Evolutionary conservation across 2,797 vertebrate species (phyloP).

Genomic region (Stomatorhinus walkeri): DNA sequence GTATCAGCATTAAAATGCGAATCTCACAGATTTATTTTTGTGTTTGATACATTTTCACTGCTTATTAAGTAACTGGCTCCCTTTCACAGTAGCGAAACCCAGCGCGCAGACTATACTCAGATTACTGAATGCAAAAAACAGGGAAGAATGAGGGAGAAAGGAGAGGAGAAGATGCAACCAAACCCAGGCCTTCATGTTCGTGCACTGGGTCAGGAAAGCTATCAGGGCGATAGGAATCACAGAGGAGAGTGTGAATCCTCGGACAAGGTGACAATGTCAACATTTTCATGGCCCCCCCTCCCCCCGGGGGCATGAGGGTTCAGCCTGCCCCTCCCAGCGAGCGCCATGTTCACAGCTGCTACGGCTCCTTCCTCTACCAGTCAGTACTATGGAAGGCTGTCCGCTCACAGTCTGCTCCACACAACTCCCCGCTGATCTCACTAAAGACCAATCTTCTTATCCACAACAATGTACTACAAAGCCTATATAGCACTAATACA

Average conservation of each 20-base stretch:
- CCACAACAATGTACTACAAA: not conserved
- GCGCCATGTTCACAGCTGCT: not conserved
- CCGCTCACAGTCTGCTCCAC: not conserved
- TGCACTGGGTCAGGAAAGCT: not conserved
- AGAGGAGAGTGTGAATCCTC: conserved; percentile 24
- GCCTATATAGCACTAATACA: not conserved
- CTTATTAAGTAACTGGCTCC: not conserved
- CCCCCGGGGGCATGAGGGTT: not conserved
- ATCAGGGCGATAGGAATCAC: not conserved
- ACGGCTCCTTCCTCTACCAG: not conserved
- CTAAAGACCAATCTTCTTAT: not conserved
- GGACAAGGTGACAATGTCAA: conserved; percentile 20
- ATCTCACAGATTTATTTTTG: not conserved
- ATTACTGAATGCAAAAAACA: not conserved
- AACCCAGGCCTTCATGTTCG: not conserved
- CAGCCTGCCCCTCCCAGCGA: not conserved
- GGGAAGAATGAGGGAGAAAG: not conserved
- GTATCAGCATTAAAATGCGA: not conserved
- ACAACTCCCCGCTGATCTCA: not conserved
- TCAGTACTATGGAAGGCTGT: not conserved
- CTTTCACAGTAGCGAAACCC: not conserved
- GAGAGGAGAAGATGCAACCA: not conserved
- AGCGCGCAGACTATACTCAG: not conserved
- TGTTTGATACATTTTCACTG: not conserved
- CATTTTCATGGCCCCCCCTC: conserved; percentile 6